Conservation (phyloP, 2,113 vertebrate genomes). For the Dasyurus viverrinus region DNA sequence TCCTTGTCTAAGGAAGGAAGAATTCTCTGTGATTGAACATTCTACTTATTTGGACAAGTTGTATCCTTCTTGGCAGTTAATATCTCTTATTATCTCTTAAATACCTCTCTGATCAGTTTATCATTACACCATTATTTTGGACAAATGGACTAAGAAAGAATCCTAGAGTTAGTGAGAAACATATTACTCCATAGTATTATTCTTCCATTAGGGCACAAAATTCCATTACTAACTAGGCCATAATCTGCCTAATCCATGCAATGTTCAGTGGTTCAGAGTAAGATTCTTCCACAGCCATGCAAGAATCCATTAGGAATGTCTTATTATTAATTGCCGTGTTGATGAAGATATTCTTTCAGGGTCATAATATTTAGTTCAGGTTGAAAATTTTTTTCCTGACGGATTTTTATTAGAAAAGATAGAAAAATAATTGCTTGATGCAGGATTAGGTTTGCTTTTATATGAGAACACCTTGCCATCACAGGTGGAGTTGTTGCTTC, state of each 20-base stretch:
- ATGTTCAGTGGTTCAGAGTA: neutral
- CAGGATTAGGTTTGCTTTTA: neutral
- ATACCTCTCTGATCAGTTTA: neutral
- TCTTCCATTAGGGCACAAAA: neutral
- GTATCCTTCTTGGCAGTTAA: neutral
- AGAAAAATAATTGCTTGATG: neutral
- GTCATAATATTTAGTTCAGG: neutral
- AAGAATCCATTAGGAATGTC: neutral
- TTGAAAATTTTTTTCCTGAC: neutral
- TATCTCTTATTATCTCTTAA: neutral
- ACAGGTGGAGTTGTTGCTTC: neutral
- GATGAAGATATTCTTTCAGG: neutral
- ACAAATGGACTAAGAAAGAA: neutral
- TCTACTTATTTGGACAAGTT: neutral
- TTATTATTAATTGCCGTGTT: neutral
- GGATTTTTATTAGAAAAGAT: neutral
- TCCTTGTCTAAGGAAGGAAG: neutral
- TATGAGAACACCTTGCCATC: neutral
- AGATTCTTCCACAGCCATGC: neutral
- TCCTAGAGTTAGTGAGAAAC: neutral
- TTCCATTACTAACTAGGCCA: neutral
- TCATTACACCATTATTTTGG: neutral
- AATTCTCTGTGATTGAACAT: neutral
- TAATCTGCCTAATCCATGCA: neutral
- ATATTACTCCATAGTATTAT: neutral